A percentile compares a stretch with the other conserved stretches of the same genome.
Evolutionary conservation across 1,140 invertebrate species (phyloP).

Genomic region (Charaxes varanes): DNA sequence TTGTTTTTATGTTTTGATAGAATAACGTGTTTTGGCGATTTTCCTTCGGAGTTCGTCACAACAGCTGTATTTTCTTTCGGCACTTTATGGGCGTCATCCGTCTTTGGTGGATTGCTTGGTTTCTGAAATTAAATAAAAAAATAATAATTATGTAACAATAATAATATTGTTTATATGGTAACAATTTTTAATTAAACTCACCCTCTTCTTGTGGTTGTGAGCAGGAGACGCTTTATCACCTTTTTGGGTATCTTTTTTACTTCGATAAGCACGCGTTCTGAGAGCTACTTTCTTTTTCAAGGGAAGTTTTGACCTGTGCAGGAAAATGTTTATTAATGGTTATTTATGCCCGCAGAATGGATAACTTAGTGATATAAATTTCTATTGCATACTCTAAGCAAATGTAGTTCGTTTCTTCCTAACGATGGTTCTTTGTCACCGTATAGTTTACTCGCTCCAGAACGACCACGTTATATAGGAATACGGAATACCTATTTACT

Average conservation of each 20-base stretch:
- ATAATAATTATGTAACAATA: no score
- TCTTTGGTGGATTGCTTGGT: conserved; percentile 41
- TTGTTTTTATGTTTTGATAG: conserved; percentile 68
- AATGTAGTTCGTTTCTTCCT: no score
- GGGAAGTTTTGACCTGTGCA: conserved; percentile 80
- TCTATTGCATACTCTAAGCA: no score
- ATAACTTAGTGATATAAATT: no score
- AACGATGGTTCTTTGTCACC: no score
- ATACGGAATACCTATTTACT: no score
- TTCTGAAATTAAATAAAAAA: conserved; percentile 42
- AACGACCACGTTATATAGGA: no score
- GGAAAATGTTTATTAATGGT: background rate
- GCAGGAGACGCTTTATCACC: conserved; percentile 64
- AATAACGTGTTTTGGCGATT: conserved; percentile 63
- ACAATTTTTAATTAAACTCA: conserved; percentile 26
- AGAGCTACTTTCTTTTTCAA: conserved; percentile 82
- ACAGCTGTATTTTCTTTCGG: conserved; percentile 53
- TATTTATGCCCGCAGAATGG: no score
- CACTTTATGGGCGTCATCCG: conserved; percentile 50
- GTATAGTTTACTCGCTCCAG: no score
- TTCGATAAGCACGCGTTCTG: conserved; percentile 75
- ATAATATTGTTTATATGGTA: no score
- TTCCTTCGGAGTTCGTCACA: conserved; percentile 60
- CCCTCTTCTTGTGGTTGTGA: conserved; percentile 68
- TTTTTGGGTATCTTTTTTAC: conserved; percentile 67